A percentile compares a stretch with the other conserved stretches of the same genome.
These are phyloP conservation scores for Lomographa bimaculata DNA, from an alignment of 2,888 invertebrate genomes.

Conservation along the genomic window DNA sequence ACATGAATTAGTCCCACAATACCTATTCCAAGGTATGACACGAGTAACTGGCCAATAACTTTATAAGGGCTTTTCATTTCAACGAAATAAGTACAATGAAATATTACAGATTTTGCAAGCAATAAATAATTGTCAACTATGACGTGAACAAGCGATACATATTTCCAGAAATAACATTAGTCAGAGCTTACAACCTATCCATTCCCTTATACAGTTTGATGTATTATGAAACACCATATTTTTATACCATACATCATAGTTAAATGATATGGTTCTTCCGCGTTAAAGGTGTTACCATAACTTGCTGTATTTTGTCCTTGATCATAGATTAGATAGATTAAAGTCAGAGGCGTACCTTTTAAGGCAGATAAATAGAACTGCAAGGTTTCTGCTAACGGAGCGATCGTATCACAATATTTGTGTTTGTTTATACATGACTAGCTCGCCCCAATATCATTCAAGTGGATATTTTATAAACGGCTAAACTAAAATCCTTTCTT, in stretches of 20 bases:
- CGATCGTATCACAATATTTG: no score
- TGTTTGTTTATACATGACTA: no score
- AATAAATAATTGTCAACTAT: conserved; percentile 35
- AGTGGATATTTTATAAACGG: no score
- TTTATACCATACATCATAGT: conserved; percentile 29
- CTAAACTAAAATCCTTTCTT: no score
- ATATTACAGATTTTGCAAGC: conserved; percentile 25
- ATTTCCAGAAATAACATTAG: conserved; percentile 34
- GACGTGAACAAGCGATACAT: conserved; percentile 29
- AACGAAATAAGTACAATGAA: conserved; percentile 17
- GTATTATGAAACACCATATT: conserved; percentile 27
- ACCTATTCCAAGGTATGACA: conserved; percentile 19
- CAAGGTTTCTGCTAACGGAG: no score
- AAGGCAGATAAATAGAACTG: no score
- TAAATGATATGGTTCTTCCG: conserved; percentile 25
- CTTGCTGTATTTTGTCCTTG: conserved; percentile 7
- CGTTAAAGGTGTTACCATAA: conserved; percentile 10
- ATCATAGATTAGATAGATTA: no score
- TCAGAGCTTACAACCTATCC: conserved; percentile 26
- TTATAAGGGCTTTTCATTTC: conserved; percentile 32
- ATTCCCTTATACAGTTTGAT: conserved; percentile 25
- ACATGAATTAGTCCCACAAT: conserved; percentile 19
- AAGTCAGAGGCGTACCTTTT: no score
- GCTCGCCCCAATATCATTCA: no score
- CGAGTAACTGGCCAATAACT: conserved; percentile 21